phyloP scores from a whole-genome alignment of 2,797 vertebrate species.

The Knipowitschia caucasica region DNA sequence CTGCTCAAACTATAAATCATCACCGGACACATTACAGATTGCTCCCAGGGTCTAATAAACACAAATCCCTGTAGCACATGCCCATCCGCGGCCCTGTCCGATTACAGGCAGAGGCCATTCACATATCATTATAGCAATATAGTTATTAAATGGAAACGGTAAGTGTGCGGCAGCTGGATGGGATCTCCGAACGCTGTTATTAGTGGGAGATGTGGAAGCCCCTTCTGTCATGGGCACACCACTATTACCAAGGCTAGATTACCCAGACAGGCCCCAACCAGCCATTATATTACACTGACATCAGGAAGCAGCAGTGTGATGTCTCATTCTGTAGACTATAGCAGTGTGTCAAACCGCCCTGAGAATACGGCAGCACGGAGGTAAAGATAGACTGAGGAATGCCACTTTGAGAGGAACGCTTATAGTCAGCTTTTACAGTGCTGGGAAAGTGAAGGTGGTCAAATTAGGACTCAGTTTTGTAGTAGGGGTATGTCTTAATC shows the following conservation, averaged over 20 bases:
- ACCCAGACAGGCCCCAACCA: slow-evolving; percentile 12
- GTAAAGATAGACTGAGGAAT: slow-evolving; percentile 1
- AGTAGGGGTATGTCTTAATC: too few species aligned
- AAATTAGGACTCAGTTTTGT: neutral
- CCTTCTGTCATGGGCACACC: slow-evolving; percentile 17
- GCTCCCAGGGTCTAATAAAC: neutral
- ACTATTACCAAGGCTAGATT: slow-evolving; percentile 35
- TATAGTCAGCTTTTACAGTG: neutral
- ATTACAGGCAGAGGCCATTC: neutral
- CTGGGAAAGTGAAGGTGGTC: neutral
- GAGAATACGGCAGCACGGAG: neutral
- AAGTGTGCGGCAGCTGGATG: slow-evolving; percentile 23
- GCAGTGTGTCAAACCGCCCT: neutral
- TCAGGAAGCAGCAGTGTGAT: slow-evolving; percentile 20
- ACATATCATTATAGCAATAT: slow-evolving; percentile 1
- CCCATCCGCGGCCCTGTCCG: neutral
- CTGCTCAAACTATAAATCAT: neutral
- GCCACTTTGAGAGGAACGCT: neutral
- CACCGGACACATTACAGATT: neutral
- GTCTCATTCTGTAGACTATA: neutral
- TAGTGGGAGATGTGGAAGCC: slow-evolving; percentile 28
- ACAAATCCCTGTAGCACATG: neutral
- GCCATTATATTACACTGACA: slow-evolving; percentile 17
- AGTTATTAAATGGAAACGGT: slow-evolving; percentile 16
- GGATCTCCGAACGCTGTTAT: slow-evolving; percentile 30